Evolutionary conservation across 1,140 invertebrate species (phyloP).

Genomic region (Artemia franciscana): DNA sequence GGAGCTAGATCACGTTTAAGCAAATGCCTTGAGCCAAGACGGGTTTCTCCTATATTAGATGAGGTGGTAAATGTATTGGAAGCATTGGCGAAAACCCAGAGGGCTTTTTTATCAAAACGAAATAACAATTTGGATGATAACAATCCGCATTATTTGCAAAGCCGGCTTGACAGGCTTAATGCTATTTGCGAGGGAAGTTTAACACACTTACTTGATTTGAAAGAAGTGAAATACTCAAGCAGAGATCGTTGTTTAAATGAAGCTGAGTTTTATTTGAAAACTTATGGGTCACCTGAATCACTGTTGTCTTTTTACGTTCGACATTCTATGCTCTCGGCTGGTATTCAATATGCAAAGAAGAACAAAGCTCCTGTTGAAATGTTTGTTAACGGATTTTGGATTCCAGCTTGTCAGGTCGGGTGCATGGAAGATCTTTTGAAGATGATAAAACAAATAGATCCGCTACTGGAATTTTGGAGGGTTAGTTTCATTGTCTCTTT

Average conservation of each 20-base stretch:
- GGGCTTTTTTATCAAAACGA: slow-evolving; percentile 22
- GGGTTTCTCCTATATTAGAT: slow-evolving; percentile 33
- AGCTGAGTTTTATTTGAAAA: slow-evolving; percentile 33
- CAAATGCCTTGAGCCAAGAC: slow-evolving; percentile 27
- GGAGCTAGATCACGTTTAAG: slow-evolving; percentile 42
- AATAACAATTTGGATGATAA: neutral
- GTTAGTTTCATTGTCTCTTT: slow-evolving; percentile 16
- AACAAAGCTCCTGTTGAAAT: slow-evolving; percentile 34
- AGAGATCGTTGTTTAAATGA: slow-evolving; percentile 1
- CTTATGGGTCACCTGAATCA: slow-evolving; percentile 38
- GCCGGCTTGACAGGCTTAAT: neutral
- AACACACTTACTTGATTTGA: neutral
- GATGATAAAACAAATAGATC: slow-evolving; percentile 32
- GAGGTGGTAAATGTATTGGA: slow-evolving; percentile 43
- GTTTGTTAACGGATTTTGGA: slow-evolving; percentile 40
- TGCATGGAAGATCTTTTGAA: slow-evolving; percentile 31
- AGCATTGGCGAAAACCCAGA: slow-evolving; percentile 32
- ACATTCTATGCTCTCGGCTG: slow-evolving; percentile 31
- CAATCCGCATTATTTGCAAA: neutral
- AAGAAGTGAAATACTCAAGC: neutral
- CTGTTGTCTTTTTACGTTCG: slow-evolving; percentile 43
- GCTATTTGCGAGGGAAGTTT: neutral
- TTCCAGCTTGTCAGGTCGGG: slow-evolving; percentile 34
- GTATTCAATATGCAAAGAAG: slow-evolving; percentile 34
- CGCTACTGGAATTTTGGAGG: slow-evolving; percentile 34